Conservation (phyloP, 2,888 invertebrate genomes). For the Maniola hyperantus region DNA sequence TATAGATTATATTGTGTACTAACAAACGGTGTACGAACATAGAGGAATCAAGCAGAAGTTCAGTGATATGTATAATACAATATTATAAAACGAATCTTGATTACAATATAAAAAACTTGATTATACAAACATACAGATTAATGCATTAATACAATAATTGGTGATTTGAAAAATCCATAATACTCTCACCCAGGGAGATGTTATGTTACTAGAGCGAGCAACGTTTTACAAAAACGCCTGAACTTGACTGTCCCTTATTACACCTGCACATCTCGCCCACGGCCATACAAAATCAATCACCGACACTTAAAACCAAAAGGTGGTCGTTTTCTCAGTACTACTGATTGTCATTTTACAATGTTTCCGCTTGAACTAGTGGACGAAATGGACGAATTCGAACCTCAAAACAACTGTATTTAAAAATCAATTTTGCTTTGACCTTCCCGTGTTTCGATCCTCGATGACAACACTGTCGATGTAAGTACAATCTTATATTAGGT, state of each 20-base stretch:
- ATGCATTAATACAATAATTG: background rate
- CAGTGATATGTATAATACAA: slow-evolving; percentile 46
- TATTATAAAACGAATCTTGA: slow-evolving; percentile 33
- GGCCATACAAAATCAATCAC: too few species aligned
- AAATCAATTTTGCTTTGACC: too few species aligned
- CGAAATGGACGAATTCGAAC: too few species aligned
- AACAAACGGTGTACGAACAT: slow-evolving; percentile 33
- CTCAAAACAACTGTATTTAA: too few species aligned
- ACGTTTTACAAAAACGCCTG: background rate
- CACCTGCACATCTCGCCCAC: too few species aligned
- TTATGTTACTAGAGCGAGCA: background rate
- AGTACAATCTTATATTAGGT: too few species aligned
- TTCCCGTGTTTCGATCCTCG: too few species aligned
- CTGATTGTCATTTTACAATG: too few species aligned
- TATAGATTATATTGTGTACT: background rate
- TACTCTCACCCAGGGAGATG: background rate
- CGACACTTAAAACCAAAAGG: too few species aligned
- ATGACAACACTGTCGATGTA: too few species aligned
- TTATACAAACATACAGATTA: background rate
- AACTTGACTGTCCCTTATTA: background rate
- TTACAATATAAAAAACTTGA: background rate
- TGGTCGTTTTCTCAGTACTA: too few species aligned
- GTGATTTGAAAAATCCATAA: background rate
- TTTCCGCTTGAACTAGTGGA: too few species aligned
- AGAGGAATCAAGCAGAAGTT: slow-evolving; percentile 33